Evolutionary conservation across 2,113 vertebrate genomes (phyloP), one percentile per base, ranked within the genome.

Genomic region (Leptocoma aspasia): DNA sequence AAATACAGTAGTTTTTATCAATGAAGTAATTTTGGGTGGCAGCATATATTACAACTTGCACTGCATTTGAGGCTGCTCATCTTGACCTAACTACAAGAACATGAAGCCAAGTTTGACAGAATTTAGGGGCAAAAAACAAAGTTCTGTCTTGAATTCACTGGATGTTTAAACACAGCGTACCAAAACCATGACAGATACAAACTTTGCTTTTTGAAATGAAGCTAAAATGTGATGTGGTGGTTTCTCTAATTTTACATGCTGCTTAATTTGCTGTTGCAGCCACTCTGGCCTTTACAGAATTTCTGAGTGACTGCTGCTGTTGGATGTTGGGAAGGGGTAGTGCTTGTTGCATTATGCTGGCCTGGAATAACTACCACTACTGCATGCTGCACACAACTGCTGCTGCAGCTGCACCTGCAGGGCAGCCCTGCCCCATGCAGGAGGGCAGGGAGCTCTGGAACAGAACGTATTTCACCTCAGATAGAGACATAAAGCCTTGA

Each of bases 31-130:
- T 92, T 82, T 66, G 76, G 77, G 91, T 44, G 80, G 96, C 95
- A 95, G 94, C 96, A 90, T 92, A 73, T 92, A 52, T 92, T 95
- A 93, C 91, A 96, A 93, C 92, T 94, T 70, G 95, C 89, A 92
- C 91, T 78, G 92, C 60, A 47, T 77, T 68, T 45, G 89, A 73
- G 89, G 95, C 95, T 94, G 94, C 89, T 90, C 60, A 16, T 69
- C 82, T 77, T 80, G 63, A 65, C 71, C 82, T 93, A 72, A 76
- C 90, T 83, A 66, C 82, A 66, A 11, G 88, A 96, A 63, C 17
- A 80, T 28, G 91, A 95, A 95, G 91, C 95, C 95, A 70, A 93
- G 95, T 90, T 93, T 95, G 96, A 94, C 95, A 96, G 94, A 89
- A 89, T 65, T 90, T 83, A 94, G 77, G 94, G 89, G 92, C 92